These are phyloP conservation scores for Dicrostonyx torquatus DNA, from an alignment of 2,797 vertebrate genomes.

Conservation along the genomic window DNA sequence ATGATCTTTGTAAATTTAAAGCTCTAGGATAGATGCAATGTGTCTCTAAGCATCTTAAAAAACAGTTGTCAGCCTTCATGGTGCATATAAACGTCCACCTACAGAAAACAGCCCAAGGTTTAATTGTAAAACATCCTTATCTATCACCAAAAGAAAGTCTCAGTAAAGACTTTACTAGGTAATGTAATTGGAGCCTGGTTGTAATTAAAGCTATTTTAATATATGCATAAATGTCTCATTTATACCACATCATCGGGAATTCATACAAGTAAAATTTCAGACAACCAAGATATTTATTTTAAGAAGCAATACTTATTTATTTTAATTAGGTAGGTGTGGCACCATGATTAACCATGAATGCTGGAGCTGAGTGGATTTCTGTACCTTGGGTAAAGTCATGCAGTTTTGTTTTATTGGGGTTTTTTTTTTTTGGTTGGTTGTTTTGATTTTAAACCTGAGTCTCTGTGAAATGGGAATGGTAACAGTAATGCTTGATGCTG, in stretches of 20 bases:
- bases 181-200: constrained; percentile 55
- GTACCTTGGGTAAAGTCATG: neutral
- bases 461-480: constrained; percentile 50
- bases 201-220: constrained; percentile 73
- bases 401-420: constrained; percentile 1
- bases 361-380: neutral
- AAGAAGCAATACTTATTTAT: constrained; percentile 58
- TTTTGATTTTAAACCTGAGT: neutral
- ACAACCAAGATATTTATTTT: constrained; percentile 61
- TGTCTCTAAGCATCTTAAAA: constrained; percentile 46
- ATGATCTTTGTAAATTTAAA: constrained; percentile 65
- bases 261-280: constrained; percentile 59
- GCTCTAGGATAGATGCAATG: constrained; percentile 21
- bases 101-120: constrained; percentile 53
- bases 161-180: constrained; percentile 53
- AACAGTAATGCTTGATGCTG: neutral
- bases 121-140: constrained; percentile 59
- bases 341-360: neutral
- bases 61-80: constrained; percentile 61
- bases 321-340: constrained; percentile 37
- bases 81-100: constrained; percentile 46
- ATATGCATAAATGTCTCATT: constrained; percentile 69
- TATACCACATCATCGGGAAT: constrained; percentile 63
- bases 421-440: neutral
- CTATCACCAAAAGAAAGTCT: constrained; percentile 63